Conservation (phyloP, 2,113 vertebrate genomes). For the Rhodinocichla rosea region DNA sequence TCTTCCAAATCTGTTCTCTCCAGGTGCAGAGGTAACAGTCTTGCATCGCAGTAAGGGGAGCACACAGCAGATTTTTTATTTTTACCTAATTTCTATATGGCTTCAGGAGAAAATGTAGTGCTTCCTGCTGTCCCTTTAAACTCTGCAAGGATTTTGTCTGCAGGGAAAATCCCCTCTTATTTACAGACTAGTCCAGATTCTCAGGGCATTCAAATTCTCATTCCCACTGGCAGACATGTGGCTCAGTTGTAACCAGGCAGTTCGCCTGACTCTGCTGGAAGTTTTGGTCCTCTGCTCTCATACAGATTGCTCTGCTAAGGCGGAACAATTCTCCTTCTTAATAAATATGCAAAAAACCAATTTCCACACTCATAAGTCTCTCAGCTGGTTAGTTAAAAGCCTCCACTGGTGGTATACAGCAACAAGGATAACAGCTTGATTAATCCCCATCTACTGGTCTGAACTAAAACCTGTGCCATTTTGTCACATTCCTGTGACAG, state of each 20-base stretch:
- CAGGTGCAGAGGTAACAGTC: background rate
- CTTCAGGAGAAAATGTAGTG: background rate
- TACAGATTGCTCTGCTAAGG: background rate
- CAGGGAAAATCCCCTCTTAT: background rate
- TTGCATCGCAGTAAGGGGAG: rapidly evolving
- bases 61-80: background rate
- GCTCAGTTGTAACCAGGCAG: background rate
- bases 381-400: constrained; percentile 36
- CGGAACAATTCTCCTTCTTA: constrained; percentile 13
- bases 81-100: background rate
- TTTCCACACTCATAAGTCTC: background rate
- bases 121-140: background rate
- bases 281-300: background rate
- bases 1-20: background rate
- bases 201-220: background rate
- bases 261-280: background rate
- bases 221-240: background rate
- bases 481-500: constrained; percentile 18
- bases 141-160: background rate
- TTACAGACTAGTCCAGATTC: background rate
- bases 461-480: background rate
- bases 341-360: constrained; percentile 21
- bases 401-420: background rate
- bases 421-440: constrained; percentile 30
- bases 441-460: constrained; percentile 26